Percentiles rank a stretch among this genome's conserved stretches.
Evolutionary conservation across 2,797 vertebrate species (phyloP).

Genomic region (Toxotes lorentzi): DNA sequence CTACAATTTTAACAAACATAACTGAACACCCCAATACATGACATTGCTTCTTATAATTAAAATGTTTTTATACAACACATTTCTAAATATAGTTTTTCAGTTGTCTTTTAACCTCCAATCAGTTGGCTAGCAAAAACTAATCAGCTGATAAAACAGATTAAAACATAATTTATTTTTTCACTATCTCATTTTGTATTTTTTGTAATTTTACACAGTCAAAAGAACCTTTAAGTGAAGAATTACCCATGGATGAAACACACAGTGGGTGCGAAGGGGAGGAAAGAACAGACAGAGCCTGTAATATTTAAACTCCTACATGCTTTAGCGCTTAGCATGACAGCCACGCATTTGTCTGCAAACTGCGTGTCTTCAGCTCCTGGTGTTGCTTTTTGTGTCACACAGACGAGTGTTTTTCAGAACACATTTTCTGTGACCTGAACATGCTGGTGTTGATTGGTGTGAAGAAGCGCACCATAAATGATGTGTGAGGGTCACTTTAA

Average conservation of each 20-base stretch:
- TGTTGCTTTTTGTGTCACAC: not conserved
- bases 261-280: conserved; percentile 6
- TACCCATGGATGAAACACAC: not conserved
- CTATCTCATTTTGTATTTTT: too few species aligned
- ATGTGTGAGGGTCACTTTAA: conserved; percentile 13
- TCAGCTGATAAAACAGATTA: not conserved
- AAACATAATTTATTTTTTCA: too few species aligned
- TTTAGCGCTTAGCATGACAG: conserved; percentile 52
- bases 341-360: conserved; percentile 8
- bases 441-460: not conserved
- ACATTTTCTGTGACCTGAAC: conserved; percentile 4
- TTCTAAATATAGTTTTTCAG: not conserved
- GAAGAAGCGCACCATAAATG: not conserved
- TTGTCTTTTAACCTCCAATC: not conserved
- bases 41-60: not conserved
- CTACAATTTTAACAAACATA: not conserved
- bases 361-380: not conserved
- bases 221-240: not conserved
- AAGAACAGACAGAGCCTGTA: conserved; percentile 35
- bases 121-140: not conserved
- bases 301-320: conserved; percentile 51
- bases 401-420: not conserved
- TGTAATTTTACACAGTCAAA: not conserved
- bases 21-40: not conserved
- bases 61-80: not conserved